Base-by-base conservation (phyloP, 2,113 vertebrate genomes). In the Notothenia rossii region DNA sequence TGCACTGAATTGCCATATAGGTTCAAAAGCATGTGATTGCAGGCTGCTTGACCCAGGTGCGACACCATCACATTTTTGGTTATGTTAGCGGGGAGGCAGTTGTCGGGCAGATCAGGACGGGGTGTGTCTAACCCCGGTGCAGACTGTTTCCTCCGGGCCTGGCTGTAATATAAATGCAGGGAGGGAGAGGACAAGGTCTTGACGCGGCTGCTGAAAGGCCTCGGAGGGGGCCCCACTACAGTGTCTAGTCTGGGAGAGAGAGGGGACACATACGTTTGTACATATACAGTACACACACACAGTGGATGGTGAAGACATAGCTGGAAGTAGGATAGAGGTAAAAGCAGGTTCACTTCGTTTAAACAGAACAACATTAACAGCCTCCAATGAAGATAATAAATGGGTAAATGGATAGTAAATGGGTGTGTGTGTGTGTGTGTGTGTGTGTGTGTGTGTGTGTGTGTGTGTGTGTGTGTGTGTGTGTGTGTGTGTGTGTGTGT, bases 121-220 rank as follows among this genome's bases (percentile, higher is more conserved):
- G 83, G 71, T 2, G 46, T 22, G 61, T 83, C 89, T 95, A 90
- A 95, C 94, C 95, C 94, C 76, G 86, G 61, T 62, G 88, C 67
- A 13, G 94, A 89, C 58, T 81, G 87, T 29, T 94, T 95, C 93
- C 86, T 94, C 81, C 88, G 86, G 77, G 89, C 75, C 53, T 94
- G 94, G 89, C 91, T 94, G 93, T 94, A 94, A 95, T 93, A 95
- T 75, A 92, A 94, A 82, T 93, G 93, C 84, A 95, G 88, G 40
- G 94, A 94, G 46, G 95, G 93, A 89, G 95, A 94, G 59, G 94
- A 95, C 93, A 94, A 93, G 84, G 86, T 93, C 94, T 94, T 95
- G 93, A 55, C 69, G 75, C 88, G 93, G 83, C 89, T 89, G 88
- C 80, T 90, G 78, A 95, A 80, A 69, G 92, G 78, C 67, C 87